phyloP scores from a whole-genome alignment of 2,797 vertebrate genomes.

The Gymnodraco acuticeps region DNA sequence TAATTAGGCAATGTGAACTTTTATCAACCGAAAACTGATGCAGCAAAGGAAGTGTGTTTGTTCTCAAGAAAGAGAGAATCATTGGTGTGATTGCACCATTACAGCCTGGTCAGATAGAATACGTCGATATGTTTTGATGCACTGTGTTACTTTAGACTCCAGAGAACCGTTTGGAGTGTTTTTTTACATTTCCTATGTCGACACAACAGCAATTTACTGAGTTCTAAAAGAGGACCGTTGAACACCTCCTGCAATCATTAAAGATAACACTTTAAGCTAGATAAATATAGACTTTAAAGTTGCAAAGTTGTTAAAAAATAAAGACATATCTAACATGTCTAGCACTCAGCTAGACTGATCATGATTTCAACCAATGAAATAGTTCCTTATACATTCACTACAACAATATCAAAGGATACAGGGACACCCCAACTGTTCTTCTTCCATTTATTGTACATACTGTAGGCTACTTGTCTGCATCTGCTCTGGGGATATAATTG shows the following conservation, averaged over 20 bases:
- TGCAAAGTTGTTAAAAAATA: background rate
- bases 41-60: constrained; percentile 10
- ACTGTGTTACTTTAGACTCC: background rate
- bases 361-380: background rate
- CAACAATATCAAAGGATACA: background rate
- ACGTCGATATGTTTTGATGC: constrained; percentile 6
- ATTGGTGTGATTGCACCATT: constrained; percentile 6
- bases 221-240: background rate
- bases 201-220: background rate
- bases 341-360: background rate
- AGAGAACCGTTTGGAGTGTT: background rate
- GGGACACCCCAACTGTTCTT: constrained; percentile 2
- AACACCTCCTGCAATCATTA: background rate
- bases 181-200: background rate
- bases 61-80: background rate
- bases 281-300: background rate
- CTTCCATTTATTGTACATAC: background rate
- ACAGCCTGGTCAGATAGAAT: background rate
- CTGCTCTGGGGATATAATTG: constrained; percentile 48
- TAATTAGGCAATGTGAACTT: constrained; percentile 30
- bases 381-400: background rate
- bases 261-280: background rate
- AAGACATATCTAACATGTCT: background rate
- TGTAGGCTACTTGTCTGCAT: constrained; percentile 22
- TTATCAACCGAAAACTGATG: constrained; percentile 11